Base-by-base conservation (phyloP, 2,888 invertebrate species). In the Lissonota sp. region DNA sequence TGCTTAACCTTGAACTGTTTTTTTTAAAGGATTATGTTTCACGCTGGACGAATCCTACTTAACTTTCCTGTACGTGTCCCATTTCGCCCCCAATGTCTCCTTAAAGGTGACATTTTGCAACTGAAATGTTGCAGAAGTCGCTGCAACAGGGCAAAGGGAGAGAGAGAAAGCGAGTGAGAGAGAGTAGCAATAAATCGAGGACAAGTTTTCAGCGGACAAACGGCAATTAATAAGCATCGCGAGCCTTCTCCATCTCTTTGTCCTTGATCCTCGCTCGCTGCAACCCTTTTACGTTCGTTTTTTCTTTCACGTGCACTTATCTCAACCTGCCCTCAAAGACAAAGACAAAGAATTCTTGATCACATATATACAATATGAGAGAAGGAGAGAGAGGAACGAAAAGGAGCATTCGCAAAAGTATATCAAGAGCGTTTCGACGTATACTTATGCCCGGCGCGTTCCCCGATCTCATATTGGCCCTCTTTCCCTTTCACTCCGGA, bases 211-310 rank as follows among this genome's bases (percentile, higher is more conserved):
- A 40, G 55, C 55, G 46, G 44, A 62, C 67, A 53, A 53, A 53
- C 44, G 37, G 69, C 64, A 73, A 80, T 80, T 80, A 76, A 80
- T 80, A 77, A 69, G 60, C 63, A 77, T 80, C 73, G 37, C 71
- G 60, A 46, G 46, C 62, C 10, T 77, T 46, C 55, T 60, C 55
- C 46, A 37, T 14, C 63, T 40, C 46, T 49, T 26, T n/a, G 10
- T 67, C 69, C 6, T 40, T 62, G 53, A 51, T 60, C 71, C 51
- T 49, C 51, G n/a, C 12, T 58, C 44, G 42, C 40, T 51, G 57
- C 72, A 58, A 26, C 78, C 69, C 67, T 76, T 69, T 58, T 44
- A 6, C 6, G 14, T 55, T 63, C n/a, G n/a, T 60, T 76, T 55
- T 71, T 62, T 53, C 58, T 44, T 40, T 10, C 12, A 46, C 63